A percentile compares a stretch with the other conserved stretches of the same genome.
Evolutionary conservation across 2,113 vertebrate species (phyloP).

Genomic region (Nematolebias whitei): DNA sequence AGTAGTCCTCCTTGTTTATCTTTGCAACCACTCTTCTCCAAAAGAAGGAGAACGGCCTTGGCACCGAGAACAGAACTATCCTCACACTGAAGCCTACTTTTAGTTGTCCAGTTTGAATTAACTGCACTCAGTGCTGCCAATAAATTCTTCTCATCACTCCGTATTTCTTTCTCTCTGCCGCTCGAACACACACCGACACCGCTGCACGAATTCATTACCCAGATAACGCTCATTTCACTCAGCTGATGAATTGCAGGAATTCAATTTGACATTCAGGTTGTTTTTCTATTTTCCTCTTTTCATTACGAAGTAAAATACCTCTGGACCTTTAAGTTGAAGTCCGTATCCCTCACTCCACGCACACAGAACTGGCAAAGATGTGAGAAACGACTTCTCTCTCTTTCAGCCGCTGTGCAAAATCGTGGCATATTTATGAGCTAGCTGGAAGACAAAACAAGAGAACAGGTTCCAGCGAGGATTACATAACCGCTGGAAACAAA

Average conservation of each 20-base stretch:
- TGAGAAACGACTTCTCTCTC: slow-evolving; percentile 31
- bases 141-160: slow-evolving; percentile 3
- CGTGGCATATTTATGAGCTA: slow-evolving; percentile 34
- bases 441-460: slow-evolving; percentile 32
- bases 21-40: slow-evolving; percentile 27
- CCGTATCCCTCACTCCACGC: background rate
- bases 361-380: slow-evolving; percentile 6
- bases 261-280: background rate
- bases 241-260: slow-evolving; percentile 20
- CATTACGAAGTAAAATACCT: background rate
- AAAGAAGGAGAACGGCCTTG: slow-evolving; percentile 31
- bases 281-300: background rate
- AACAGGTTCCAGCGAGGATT: slow-evolving; percentile 34
- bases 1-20: slow-evolving; percentile 31
- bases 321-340: background rate
- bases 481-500: slow-evolving; percentile 38
- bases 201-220: slow-evolving; percentile 16
- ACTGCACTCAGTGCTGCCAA: slow-evolving; percentile 14
- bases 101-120: slow-evolving; percentile 25
- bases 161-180: background rate
- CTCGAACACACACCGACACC: background rate
- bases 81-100: slow-evolving; percentile 23
- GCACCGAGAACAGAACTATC: slow-evolving; percentile 32
- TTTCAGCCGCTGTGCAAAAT: slow-evolving; percentile 35
- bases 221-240: slow-evolving; percentile 19